These are phyloP conservation scores for Polypterus bichir DNA, from an alignment of 2,113 vertebrate genomes.

Conservation along the genomic window DNA sequence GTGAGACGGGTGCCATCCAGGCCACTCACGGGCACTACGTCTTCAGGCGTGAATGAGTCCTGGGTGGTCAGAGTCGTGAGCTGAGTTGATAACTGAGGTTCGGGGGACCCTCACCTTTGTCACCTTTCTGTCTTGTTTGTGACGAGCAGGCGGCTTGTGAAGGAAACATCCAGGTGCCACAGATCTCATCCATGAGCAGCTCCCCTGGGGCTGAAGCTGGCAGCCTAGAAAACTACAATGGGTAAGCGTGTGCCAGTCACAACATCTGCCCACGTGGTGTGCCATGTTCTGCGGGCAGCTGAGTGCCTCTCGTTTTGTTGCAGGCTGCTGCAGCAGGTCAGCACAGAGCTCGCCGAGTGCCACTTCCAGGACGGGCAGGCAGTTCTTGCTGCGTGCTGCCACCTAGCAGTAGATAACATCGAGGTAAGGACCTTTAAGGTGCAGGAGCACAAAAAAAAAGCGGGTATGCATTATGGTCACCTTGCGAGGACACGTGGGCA, in stretches of 20 bases:
- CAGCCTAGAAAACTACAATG: slow-evolving; percentile 62
- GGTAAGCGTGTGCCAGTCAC: slow-evolving; percentile 41
- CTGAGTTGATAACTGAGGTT: too few relatives aligned
- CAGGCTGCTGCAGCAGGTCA: slow-evolving; percentile 73
- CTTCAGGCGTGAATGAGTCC: too few relatives aligned
- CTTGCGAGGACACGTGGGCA: not conserved
- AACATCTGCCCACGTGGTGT: not conserved
- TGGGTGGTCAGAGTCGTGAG: too few relatives aligned
- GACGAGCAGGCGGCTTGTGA: slow-evolving; percentile 74
- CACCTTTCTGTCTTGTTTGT: too few relatives aligned
- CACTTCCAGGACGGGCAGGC: slow-evolving; percentile 81
- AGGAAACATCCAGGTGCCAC: slow-evolving; percentile 68
- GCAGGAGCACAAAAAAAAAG: too few relatives aligned
- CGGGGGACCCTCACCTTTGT: too few relatives aligned
- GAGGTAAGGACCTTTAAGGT: slow-evolving; percentile 50
- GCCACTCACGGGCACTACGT: too few relatives aligned
- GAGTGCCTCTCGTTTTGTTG: slow-evolving; percentile 10
- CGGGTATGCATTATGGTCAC: not conserved
- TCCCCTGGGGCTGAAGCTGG: slow-evolving; percentile 40
- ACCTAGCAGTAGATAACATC: slow-evolving; percentile 75
- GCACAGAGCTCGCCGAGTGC: slow-evolving; percentile 77
- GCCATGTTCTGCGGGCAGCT: not conserved
- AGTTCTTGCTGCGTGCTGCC: slow-evolving; percentile 80
- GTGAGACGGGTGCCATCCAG: too few relatives aligned
- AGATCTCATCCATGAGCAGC: slow-evolving; percentile 36